phyloP scores from a whole-genome alignment of 1,140 invertebrate genomes.

The Bradysia coprophila region DNA sequence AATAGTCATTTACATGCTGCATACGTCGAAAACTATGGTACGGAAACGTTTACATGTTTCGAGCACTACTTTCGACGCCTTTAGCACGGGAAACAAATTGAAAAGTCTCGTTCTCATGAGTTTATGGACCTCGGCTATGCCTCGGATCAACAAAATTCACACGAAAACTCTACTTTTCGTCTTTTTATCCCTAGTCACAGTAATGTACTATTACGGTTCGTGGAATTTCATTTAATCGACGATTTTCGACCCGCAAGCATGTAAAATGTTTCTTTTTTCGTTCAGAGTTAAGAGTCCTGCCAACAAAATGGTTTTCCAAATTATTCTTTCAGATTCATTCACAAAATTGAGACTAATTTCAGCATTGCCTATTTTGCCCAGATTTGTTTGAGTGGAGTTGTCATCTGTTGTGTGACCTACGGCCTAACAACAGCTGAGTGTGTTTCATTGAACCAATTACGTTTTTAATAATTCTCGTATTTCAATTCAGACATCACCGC shows the following conservation, averaged over 20 bases:
- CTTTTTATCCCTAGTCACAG: not conserved
- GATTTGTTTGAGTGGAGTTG: not conserved
- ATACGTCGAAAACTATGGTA: not conserved
- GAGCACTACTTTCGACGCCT: not conserved
- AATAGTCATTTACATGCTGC: no score
- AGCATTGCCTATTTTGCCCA: no score
- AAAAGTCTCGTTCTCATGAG: no score
- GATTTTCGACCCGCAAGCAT: no score
- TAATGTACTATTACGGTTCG: not conserved
- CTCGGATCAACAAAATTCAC: no score
- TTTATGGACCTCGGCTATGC: not conserved
- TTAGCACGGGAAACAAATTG: not conserved
- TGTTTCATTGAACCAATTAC: not conserved
- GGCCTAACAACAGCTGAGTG: not conserved
- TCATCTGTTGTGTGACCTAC: not conserved
- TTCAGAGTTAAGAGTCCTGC: not conserved
- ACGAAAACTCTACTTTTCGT: no score
- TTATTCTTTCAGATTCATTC: not conserved
- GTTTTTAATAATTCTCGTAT: not conserved
- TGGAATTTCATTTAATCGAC: not conserved
- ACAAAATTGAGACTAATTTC: no score
- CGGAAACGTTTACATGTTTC: not conserved
- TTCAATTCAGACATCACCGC: not conserved
- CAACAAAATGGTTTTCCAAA: not conserved
- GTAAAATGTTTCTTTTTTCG: not conserved